These are phyloP conservation scores for Dorcus hopei DNA, from an alignment of 2,888 invertebrate genomes.

Conservation along the genomic window DNA sequence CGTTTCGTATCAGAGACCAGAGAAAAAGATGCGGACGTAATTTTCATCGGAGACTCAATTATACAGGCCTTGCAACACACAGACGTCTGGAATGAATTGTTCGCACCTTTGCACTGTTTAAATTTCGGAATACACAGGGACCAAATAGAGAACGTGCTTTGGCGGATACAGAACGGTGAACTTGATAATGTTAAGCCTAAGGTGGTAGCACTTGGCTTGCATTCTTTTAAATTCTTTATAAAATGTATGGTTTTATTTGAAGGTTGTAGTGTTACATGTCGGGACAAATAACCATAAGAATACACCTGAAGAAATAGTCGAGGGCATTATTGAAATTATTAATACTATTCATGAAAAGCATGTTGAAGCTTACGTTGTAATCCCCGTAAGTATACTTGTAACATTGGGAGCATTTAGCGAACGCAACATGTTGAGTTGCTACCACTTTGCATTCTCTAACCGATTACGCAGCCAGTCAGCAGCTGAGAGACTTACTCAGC, in stretches of 20 bases:
- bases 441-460: no score
- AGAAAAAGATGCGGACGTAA: slow-evolving; percentile 88
- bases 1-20: slow-evolving; percentile 80
- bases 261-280: slow-evolving; percentile 83
- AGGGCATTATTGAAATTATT: slow-evolving; percentile 77
- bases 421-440: no score
- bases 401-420: no score
- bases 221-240: neutral
- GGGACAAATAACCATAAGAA: slow-evolving; percentile 86
- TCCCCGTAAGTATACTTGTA: slow-evolving; percentile 66
- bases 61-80: slow-evolving; percentile 79
- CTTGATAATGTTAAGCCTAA: slow-evolving; percentile 86
- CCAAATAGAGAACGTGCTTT: slow-evolving; percentile 83
- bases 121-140: slow-evolving; percentile 90
- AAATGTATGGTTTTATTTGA: slow-evolving; percentile 31
- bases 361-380: slow-evolving; percentile 75
- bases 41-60: slow-evolving; percentile 88
- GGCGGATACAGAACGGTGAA: slow-evolving; percentile 88
- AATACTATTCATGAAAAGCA: slow-evolving; percentile 71
- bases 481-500: no score
- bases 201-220: slow-evolving; percentile 49
- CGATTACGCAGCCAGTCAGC: no score
- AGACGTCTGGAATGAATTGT: slow-evolving; percentile 85
- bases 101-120: slow-evolving; percentile 87
- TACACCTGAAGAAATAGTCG: slow-evolving; percentile 75